Percentiles rank a stretch among this genome's conserved stretches.
phyloP scores from a whole-genome alignment of 1,140 invertebrate species.

The Lordiphosa stackelbergi region DNA sequence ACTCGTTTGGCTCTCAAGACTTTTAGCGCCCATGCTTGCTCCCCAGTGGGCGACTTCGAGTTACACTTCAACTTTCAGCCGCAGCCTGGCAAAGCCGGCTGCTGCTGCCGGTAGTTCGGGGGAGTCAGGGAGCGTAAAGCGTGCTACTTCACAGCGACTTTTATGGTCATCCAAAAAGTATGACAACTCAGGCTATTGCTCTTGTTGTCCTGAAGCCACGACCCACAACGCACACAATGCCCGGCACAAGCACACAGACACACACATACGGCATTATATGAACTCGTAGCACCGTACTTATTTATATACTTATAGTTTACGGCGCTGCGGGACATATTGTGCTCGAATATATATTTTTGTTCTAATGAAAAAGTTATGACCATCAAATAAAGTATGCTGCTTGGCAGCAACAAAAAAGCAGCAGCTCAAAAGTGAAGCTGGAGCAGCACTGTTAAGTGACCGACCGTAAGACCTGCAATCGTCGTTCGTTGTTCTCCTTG shows the following conservation, averaged over 20 bases:
- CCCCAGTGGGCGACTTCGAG: conserved; percentile 54
- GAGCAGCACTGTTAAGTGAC: conserved; percentile 65
- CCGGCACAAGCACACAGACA: conserved; percentile 9
- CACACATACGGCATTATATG: conserved; percentile 46
- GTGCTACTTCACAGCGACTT: conserved; percentile 69
- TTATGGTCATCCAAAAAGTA: conserved; percentile 76
- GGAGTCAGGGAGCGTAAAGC: conserved; percentile 42
- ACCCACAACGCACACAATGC: conserved; percentile 25
- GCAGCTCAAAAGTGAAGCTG: conserved; percentile 58
- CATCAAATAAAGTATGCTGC: conserved; percentile 75
- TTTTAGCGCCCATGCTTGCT: conserved; percentile 41
- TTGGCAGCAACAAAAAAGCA: conserved; percentile 34
- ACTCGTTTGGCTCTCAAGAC: conserved; percentile 61
- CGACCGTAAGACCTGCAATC: conserved; percentile 70
- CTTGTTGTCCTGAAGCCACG: conserved; percentile 33
- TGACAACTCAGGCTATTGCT: conserved; percentile 70
- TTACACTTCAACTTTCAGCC: conserved; percentile 53
- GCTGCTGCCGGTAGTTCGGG: neutral
- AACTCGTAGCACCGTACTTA: conserved; percentile 63
- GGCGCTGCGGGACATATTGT: conserved; percentile 73
- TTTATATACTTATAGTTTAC: conserved; percentile 75
- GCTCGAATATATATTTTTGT: conserved; percentile 73
- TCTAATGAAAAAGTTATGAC: conserved; percentile 76
- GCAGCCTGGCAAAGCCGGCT: neutral
- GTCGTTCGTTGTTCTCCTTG: conserved; percentile 33